These are phyloP conservation scores for Rhea americana DNA, from an alignment of 2,113 vertebrate species.

Conservation along the genomic window DNA sequence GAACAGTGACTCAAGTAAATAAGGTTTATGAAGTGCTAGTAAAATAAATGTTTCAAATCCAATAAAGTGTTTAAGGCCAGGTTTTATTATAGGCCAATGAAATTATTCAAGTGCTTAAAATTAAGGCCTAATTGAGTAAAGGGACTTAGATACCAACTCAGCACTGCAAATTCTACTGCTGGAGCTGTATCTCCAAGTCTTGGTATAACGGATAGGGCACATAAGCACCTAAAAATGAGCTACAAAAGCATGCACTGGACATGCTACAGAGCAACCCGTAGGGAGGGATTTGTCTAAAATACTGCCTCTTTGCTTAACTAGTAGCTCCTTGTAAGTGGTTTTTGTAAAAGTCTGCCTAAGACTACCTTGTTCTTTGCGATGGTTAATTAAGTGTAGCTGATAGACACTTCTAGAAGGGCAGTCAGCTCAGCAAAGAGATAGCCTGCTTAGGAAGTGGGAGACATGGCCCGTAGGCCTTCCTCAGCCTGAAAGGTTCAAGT, in stretches of 20 bases:
- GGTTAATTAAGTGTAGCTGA: neutral
- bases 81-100: neutral
- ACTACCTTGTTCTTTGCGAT: rapidly evolving
- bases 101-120: neutral
- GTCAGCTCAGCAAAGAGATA: neutral
- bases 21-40: neutral
- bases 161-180: neutral
- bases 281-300: neutral
- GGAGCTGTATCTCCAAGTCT: neutral
- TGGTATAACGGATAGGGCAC: neutral
- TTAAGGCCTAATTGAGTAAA: neutral
- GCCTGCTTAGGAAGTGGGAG: neutral
- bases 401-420: neutral
- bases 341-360: neutral
- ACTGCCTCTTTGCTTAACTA: neutral
- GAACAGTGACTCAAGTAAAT: neutral
- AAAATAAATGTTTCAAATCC: neutral
- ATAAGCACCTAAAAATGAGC: neutral
- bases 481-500: neutral
- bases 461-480: neutral
- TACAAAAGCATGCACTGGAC: neutral
- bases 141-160: neutral
- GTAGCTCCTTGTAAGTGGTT: neutral
- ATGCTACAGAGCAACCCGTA: neutral
- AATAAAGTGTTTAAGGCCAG: neutral